Evolutionary conservation across 2,113 vertebrate species (phyloP), one percentile per base, ranked within the genome.

Genomic region (Gadus chalcogrammus): DNA sequence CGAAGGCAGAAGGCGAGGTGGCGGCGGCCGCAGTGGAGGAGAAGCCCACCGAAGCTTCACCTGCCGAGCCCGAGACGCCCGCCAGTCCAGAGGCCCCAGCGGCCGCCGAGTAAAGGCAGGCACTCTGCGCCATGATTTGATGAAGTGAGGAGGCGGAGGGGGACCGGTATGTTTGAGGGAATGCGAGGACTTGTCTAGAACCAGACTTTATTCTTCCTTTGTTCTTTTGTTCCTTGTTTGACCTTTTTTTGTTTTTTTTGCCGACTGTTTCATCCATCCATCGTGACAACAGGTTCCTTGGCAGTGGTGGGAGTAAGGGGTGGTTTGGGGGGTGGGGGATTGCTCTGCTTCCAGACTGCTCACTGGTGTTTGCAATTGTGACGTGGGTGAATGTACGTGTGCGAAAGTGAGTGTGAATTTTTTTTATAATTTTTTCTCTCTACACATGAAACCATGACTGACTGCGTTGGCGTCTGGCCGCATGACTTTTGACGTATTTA

Each of bases 101-200:
- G 0, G 85, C 91, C 1, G 82, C 93, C 18, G 95, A 96, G 92
- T 94, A 94, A 86, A 68, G 69, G 69, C 62, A 60, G 42, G 31
- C 70, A 85, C 84, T 76, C 81, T 79, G 74, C 76, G 84, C 65
- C 62, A 6, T 85, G 62, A 83, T 53, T 18, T 77, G 79, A 48
- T 73, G 83, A 85, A 79, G 81, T 87, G 87, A 82, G 78, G 67
- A 68, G 83, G 77, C 76, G 24, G 24, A 82, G 20, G 52, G 82
- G 79, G 84, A 86, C 85, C 84, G 31, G 66, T 58, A 85, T 75
- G 92, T 94, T 93, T 93, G 94, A 89, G 94, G 42, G 94, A 95
- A 94, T 94, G 94, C 91, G 92, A 97, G 94, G 95, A 95, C 95
- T 95, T 93, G 94, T 95, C 94, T 95, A 94, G 94, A 95, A 95